A percentile compares a stretch with the other conserved stretches of the same genome.
These are phyloP conservation scores for Papilio elwesi DNA, from an alignment of 2,888 invertebrate genomes.

Conservation along the genomic window DNA sequence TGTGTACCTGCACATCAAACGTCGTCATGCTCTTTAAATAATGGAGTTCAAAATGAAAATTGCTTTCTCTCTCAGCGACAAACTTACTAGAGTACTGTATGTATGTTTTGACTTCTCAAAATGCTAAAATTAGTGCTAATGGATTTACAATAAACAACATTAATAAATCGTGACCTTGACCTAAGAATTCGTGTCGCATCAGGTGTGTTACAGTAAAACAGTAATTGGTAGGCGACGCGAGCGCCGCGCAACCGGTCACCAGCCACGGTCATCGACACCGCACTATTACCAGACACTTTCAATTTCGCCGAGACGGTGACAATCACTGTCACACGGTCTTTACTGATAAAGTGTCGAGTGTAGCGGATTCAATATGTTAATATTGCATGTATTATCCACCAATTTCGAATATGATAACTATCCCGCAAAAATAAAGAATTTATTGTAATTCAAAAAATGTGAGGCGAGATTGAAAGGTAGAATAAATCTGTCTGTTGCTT, in stretches of 20 bases:
- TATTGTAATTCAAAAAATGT: no score
- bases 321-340: constrained; percentile 1
- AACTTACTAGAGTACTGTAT: no score
- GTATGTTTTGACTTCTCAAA: no score
- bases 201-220: constrained; percentile 51
- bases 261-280: constrained; percentile 35
- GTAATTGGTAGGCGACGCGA: constrained; percentile 41
- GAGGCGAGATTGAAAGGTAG: no score
- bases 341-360: neutral
- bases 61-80: no score
- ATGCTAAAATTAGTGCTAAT: neutral
- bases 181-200: constrained; percentile 21
- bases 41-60: no score
- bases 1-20: no score
- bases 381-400: no score
- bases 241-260: constrained; percentile 18
- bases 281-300: constrained; percentile 25
- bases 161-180: constrained; percentile 23
- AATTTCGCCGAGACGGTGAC: constrained; percentile 22
- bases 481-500: no score
- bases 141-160: neutral
- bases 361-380: neutral
- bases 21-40: no score
- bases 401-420: no score
- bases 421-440: no score